Conservation (phyloP, 2,113 vertebrate genomes). For the Sylvicapra grimmia region DNA sequence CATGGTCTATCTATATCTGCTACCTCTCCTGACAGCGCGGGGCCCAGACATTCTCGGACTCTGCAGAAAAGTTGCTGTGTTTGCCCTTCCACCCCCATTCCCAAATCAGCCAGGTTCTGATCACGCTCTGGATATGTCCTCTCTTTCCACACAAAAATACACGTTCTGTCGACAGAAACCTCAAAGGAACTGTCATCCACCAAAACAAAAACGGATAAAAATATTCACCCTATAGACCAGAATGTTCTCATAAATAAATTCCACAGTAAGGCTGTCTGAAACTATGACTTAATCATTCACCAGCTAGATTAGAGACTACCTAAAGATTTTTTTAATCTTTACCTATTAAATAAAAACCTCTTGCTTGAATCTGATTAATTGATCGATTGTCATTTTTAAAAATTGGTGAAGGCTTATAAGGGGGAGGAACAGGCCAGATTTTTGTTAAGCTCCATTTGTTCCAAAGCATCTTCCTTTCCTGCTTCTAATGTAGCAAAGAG, state of each 20-base stretch:
- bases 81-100: background rate
- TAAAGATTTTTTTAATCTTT: background rate
- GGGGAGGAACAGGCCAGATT: background rate
- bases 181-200: background rate
- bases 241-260: background rate
- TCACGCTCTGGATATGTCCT: background rate
- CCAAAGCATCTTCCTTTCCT: conserved; percentile 33
- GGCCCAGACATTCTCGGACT: background rate
- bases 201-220: background rate
- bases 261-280: background rate
- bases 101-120: background rate
- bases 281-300: background rate
- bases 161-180: background rate
- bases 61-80: background rate
- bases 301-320: background rate
- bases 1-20: background rate
- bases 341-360: background rate
- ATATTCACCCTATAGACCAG: background rate
- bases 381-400: background rate
- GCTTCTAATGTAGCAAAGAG: background rate
- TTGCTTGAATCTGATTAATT: background rate
- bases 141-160: background rate
- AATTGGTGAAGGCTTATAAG: background rate
- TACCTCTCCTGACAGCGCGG: rapidly evolving
- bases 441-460: conserved; percentile 8